phyloP scores from a whole-genome alignment of 2,888 invertebrate genomes.

The Bembecia ichneumoniformis region DNA sequence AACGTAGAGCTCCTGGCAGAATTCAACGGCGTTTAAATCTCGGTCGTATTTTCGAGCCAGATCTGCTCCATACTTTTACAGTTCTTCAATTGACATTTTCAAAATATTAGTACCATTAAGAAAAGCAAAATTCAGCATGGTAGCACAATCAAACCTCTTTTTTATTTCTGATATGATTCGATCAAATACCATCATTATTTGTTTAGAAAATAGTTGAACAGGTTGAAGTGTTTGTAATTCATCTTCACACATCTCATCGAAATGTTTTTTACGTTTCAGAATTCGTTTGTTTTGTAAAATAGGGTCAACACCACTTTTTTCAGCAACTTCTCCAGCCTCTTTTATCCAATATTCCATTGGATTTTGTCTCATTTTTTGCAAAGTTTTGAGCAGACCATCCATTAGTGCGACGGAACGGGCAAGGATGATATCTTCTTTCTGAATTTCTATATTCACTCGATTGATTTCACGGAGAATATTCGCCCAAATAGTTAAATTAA shows the following conservation, averaged over 20 bases:
- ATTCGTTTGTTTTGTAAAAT: constrained; percentile 12
- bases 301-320: constrained; percentile 10
- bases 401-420: neutral
- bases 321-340: constrained; percentile 13
- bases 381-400: constrained; percentile 10
- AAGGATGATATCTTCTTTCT: neutral
- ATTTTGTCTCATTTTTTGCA: constrained; percentile 16
- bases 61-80: constrained; percentile 10
- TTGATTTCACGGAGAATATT: constrained; percentile 15
- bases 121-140: constrained; percentile 7
- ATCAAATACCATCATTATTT: constrained; percentile 14
- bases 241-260: constrained; percentile 15
- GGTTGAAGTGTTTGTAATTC: constrained; percentile 13
- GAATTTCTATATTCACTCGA: constrained; percentile 9
- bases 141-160: constrained; percentile 11
- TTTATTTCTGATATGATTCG: constrained; percentile 13
- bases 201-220: constrained; percentile 8
- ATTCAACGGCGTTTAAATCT: constrained; percentile 9
- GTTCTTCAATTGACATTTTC: constrained; percentile 10
- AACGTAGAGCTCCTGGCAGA: constrained; percentile 11
- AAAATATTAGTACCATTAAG: constrained; percentile 8
- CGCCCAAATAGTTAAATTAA: constrained; percentile 14
- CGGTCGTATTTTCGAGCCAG: constrained; percentile 13
- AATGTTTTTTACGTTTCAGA: constrained; percentile 13
- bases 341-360: constrained; percentile 14